Conservation (phyloP, 2,797 vertebrate genomes). For the Neosilurus hyrtlii region DNA sequence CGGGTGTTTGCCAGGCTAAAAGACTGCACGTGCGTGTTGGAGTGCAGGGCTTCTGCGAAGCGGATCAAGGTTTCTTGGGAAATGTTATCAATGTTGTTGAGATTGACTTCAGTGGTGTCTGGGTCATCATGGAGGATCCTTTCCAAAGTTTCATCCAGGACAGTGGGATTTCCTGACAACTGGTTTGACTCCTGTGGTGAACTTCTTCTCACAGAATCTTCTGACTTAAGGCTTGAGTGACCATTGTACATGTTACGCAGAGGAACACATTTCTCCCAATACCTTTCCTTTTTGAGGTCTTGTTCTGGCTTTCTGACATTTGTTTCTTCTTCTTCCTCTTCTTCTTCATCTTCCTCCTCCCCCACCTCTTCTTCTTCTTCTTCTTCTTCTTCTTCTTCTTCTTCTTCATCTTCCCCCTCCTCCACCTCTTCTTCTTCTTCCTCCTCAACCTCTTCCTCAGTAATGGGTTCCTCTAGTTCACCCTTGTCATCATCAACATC, state of each 20-base stretch:
- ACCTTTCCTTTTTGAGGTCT: conserved; percentile 44
- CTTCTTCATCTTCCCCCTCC: conserved; percentile 50
- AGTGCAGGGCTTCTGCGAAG: conserved; percentile 84
- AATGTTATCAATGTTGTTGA: conserved; percentile 91
- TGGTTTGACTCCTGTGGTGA: conserved; percentile 67
- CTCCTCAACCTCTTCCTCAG: conserved; percentile 52
- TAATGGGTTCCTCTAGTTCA: conserved; percentile 49
- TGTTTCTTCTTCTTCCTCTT: conserved; percentile 51
- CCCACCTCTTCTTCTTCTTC: conserved; percentile 51
- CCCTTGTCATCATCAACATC: conserved; percentile 43
- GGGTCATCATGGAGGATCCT: conserved; percentile 80
- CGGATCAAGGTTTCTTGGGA: conserved; percentile 80
- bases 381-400: fast-evolving
- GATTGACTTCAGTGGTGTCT: conserved; percentile 85
- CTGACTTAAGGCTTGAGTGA: conserved; percentile 60
- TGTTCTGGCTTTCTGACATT: conserved; percentile 49
- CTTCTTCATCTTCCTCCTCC: conserved; percentile 53
- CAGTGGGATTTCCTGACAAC: conserved; percentile 83
- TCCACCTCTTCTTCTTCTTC: conserved; percentile 34
- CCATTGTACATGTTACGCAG: not conserved
- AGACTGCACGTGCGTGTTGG: conserved; percentile 82
- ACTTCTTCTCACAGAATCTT: conserved; percentile 64
- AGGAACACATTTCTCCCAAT: conserved; percentile 33
- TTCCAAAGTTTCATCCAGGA: conserved; percentile 89
- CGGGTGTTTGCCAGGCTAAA: conserved; percentile 91